phyloP scores from a whole-genome alignment of 1,140 invertebrate genomes.

The Bilobella aurantiaca region DNA sequence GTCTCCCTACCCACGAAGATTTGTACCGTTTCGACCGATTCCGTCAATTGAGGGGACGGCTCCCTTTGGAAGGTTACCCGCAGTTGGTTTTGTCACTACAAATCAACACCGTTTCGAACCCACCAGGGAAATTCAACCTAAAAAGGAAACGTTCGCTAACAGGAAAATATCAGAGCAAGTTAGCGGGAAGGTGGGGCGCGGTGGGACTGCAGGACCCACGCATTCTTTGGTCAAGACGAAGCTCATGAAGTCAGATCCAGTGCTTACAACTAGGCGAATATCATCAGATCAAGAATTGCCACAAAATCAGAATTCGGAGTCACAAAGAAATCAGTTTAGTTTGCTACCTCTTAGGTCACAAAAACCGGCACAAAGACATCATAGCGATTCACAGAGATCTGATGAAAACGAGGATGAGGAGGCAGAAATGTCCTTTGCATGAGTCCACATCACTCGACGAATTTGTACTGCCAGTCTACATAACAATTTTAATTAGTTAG shows the following conservation, averaged over 20 bases:
- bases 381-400: no score
- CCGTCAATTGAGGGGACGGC: neutral
- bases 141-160: neutral
- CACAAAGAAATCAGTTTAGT: slow-evolving; percentile 14
- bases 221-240: slow-evolving; percentile 5
- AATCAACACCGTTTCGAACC: slow-evolving; percentile 2
- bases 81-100: slow-evolving; percentile 17
- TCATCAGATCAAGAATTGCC: neutral
- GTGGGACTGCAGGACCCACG: neutral
- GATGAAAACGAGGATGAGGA: no score
- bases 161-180: no score
- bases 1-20: slow-evolving; percentile 19
- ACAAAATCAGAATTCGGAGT: neutral
- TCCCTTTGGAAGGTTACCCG: neutral
- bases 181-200: no score
- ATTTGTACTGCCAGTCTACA: no score
- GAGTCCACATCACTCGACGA: no score
- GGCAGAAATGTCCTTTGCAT: no score
- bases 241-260: slow-evolving; percentile 28
- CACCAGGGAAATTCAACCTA: neutral
- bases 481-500: no score
- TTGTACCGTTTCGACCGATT: neutral
- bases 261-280: slow-evolving; percentile 8
- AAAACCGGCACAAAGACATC: no score
- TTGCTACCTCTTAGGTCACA: no score